These are phyloP conservation scores for Irena cyanogastra DNA, from an alignment of 2,113 vertebrate species.

Conservation along the genomic window DNA sequence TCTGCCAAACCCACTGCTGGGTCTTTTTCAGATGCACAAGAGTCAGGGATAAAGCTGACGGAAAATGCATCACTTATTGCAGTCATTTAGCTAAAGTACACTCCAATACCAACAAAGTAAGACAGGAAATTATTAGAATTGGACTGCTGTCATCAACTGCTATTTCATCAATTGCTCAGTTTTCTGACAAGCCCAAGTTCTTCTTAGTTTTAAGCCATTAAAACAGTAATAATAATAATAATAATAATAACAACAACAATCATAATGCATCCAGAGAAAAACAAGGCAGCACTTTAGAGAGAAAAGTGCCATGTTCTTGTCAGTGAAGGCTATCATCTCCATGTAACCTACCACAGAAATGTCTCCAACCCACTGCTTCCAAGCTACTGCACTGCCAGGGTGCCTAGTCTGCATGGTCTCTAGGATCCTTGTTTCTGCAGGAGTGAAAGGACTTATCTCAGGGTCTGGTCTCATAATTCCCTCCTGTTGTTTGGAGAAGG, in stretches of 20 bases:
- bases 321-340: background rate
- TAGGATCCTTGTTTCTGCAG: background rate
- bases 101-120: conserved; percentile 28
- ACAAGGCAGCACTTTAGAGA: background rate
- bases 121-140: conserved; percentile 58
- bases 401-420: background rate
- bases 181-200: conserved; percentile 35
- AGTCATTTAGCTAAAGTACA: conserved; percentile 61
- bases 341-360: background rate
- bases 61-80: conserved; percentile 67
- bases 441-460: background rate
- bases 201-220: conserved; percentile 14
- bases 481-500: background rate
- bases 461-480: background rate
- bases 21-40: conserved; percentile 58
- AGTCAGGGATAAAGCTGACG: conserved; percentile 33
- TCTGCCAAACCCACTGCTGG: conserved; percentile 62
- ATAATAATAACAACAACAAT: background rate
- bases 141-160: conserved; percentile 38
- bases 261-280: background rate
- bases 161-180: conserved; percentile 57
- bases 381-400: background rate
- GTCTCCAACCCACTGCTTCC: background rate
- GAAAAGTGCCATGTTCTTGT: background rate
- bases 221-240: background rate